Evolutionary conservation across 1,140 invertebrate species (phyloP).

Genomic region (Thaumatotibia leucotreta): DNA sequence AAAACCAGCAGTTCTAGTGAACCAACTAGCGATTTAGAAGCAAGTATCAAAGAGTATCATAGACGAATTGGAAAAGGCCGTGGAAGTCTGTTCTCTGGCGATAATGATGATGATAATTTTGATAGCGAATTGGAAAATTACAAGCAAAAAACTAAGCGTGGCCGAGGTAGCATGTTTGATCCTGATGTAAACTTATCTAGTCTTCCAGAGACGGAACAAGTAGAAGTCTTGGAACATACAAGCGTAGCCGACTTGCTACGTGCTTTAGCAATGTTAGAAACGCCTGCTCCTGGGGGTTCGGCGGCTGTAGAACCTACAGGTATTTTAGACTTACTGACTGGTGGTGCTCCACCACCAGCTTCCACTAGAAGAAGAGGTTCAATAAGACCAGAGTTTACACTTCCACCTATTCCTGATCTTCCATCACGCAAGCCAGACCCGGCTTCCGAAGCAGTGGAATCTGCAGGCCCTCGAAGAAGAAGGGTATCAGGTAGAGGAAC

Average conservation of each 20-base stretch:
- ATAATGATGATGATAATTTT: conserved; percentile 45
- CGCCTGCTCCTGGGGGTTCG: conserved; percentile 28
- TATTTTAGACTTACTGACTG: conserved; percentile 32
- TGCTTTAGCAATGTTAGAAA: conserved; percentile 80
- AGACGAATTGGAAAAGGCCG: conserved; percentile 62
- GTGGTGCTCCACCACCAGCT: conserved; percentile 12
- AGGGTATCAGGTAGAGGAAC: conserved; percentile 53
- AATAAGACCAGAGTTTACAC: conserved; percentile 38
- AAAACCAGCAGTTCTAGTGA: conserved; percentile 47
- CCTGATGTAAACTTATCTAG: conserved; percentile 59
- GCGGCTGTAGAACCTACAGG: conserved; percentile 24
- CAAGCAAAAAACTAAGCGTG: conserved; percentile 47
- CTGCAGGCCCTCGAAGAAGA: conserved; percentile 52
- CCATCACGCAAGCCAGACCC: conserved; percentile 3
- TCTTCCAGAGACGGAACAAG: conserved; percentile 72
- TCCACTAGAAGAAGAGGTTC: conserved; percentile 44
- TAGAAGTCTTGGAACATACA: conserved; percentile 84
- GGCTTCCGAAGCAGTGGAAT: conserved; percentile 21
- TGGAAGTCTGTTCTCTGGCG: conserved; percentile 58
- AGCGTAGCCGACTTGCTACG: conserved; percentile 85
- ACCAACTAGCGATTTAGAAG: conserved; percentile 46
- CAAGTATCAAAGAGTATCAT: conserved; percentile 61
- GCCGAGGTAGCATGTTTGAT: conserved; percentile 77
- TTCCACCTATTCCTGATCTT: conserved; percentile 22
- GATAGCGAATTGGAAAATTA: conserved; percentile 55